Conservation (phyloP, 2,113 vertebrate genomes). For the Numida meleagris region DNA sequence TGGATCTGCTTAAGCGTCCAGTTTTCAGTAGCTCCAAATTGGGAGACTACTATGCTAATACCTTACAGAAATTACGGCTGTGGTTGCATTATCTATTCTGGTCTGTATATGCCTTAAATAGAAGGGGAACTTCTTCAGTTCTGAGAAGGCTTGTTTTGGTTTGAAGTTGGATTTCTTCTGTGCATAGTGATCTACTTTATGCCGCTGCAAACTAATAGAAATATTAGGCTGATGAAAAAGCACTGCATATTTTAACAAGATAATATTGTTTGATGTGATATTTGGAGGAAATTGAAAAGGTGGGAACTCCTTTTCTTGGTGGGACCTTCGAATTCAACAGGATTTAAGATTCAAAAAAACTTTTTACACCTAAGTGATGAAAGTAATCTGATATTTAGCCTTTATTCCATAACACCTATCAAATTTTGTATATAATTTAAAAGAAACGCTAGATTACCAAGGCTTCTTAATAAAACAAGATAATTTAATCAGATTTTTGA, state of each 20-base stretch:
- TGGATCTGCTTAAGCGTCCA: not conserved
- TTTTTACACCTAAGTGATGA: not conserved
- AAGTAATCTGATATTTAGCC: not conserved
- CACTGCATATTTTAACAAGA: not conserved
- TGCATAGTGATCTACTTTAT: not conserved
- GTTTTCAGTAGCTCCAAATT: not conserved
- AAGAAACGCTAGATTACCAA: not conserved
- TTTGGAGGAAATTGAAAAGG: conserved; percentile 71
- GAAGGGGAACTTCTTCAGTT: not conserved
- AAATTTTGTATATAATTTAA: not conserved
- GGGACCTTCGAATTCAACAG: not conserved
- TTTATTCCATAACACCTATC: not conserved
- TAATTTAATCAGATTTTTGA: not conserved
- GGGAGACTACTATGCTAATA: not conserved
- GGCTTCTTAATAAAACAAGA: not conserved
- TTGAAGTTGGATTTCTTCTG: not conserved
- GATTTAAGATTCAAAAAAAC: not conserved
- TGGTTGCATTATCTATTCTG: not conserved
- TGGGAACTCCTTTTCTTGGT: conserved; percentile 26
- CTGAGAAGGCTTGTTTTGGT: not conserved
- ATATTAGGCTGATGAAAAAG: not conserved
- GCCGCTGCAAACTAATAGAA: not conserved
- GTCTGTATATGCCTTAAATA: not conserved
- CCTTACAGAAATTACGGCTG: not conserved
- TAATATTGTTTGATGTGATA: not conserved